Evolutionary conservation across 2,113 vertebrate species (phyloP), one percentile per base, ranked within the genome.

Genomic region (Leiothrix lutea): DNA sequence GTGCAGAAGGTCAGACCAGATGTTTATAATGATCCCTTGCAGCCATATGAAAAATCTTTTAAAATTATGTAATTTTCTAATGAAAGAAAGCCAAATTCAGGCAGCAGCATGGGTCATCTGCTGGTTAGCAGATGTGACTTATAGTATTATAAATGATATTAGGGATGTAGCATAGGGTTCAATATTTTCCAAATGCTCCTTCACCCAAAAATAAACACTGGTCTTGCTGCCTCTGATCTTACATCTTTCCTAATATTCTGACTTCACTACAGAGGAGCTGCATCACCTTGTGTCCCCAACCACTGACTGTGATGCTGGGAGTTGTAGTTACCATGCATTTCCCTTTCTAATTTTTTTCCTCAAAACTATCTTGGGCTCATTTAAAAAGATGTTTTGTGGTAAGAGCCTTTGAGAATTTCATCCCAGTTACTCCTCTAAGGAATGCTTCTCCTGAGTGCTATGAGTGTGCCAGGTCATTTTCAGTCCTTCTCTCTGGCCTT

Each of bases 1-100:
- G 81, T 93, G 87, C 81, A 66, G 73, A 89, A 95, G 93, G 93
- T 92, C 91, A 95, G 89, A 86, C 83, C 78, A 92, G 67, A 93
- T 94, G 87, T 95, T 90, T 82, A 60, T 95, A 95, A 95, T 83
- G 79, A 93, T 93, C 79, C 90, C 93, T 95, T 83, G 45, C 85
- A 96, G 94, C 60, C 62, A 80, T 94, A 94, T 54, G 38, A 95
- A 94, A 91, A 93, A 80, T 62, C 66, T 69, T 90, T 54, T 50
- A 6, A 95, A 95, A 93, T 80, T 12, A 28, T 24, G 67, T 80
- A 44, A 77, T 92, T 91, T 95, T 91, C 62, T 92, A 95, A 83
- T 91, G 58, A 90, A 88, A 88, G 65, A 69, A 91, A 77, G 20
- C 29, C 57, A 60, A 5, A 86, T 75, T 92, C 53, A 82, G n/a